Evolutionary conservation across 1,140 invertebrate species (phyloP), one percentile per base, ranked within the genome.

Genomic region (Dryas iulia): DNA sequence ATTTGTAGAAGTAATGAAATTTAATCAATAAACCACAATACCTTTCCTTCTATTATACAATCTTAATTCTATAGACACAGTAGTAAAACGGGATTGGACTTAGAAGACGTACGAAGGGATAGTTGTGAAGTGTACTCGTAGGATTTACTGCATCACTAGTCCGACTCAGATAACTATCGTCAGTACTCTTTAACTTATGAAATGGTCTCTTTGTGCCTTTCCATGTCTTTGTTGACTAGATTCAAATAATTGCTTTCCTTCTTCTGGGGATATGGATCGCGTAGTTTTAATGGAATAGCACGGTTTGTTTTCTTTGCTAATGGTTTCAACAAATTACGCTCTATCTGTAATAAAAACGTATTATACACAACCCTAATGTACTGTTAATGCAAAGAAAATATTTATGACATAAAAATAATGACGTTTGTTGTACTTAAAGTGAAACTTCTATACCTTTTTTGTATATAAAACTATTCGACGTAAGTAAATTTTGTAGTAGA

Each of bases 81-180:
- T 81, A 72, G 76, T 81, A 47, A 47, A 47, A 79, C 70, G 74
- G 74, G 71, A 67, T 64, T 66, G 63, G 56, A 75, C 73, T 73
- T 69, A 72, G 76, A 74, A 81, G 75, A 77, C 71, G 69, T 79
- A 82, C 75, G 77, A 81, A 81, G 78, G 78, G 72, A 82, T 83
- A 84, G 73, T 86, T 83, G 63, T 69, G 69, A 86, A 84, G 83
- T 85, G 77, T 83, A 81, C 82, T 81, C 78, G 73, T 71, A 83
- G 83, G 82, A 89, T 87, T 89, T 88, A 86, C 78, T 79, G 81
- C 85, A 88, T 86, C 85, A 90, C 84, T 87, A 87, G 83, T 88
- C 85, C 77, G 79, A 76, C 81, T 79, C 78, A 80, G 79, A 83
- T 86, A 87, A 85, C 84, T 86, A 88, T 86, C 83, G 73, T 85